Evolutionary conservation across 2,113 vertebrate genomes (phyloP).

Genomic region (Syrmaticus mikado): DNA sequence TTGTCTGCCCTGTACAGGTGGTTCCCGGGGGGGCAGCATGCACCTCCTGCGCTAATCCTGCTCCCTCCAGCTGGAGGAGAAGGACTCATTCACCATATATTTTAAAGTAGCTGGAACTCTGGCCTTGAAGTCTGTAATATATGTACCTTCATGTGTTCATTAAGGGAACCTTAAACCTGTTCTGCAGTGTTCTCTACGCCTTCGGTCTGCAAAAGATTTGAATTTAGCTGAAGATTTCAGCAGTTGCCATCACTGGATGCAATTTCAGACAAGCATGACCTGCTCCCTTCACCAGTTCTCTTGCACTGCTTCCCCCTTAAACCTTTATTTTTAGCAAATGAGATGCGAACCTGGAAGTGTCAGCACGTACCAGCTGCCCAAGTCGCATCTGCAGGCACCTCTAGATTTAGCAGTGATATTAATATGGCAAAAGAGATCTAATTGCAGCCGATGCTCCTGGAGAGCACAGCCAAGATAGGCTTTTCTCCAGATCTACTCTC

Average conservation of each 20-base stretch:
- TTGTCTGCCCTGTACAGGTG: background rate
- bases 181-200: background rate
- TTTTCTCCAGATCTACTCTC: conserved; percentile 37
- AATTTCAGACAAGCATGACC: background rate
- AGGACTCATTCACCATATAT: background rate
- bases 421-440: conserved; percentile 45
- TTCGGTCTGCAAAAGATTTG: background rate
- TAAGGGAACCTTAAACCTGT: background rate
- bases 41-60: background rate
- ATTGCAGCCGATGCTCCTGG: conserved; percentile 45
- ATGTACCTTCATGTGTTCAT: background rate
- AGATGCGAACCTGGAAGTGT: background rate
- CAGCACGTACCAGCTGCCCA: background rate
- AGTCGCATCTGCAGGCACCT: background rate
- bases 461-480: conserved; percentile 1
- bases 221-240: background rate
- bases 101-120: background rate
- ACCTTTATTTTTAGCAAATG: background rate
- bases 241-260: background rate
- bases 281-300: background rate
- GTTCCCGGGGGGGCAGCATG: background rate
- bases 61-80: background rate
- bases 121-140: background rate
- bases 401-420: background rate
- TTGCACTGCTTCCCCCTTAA: no score